A percentile compares a stretch with the other conserved stretches of the same genome.
Conservation (phyloP, 2,888 invertebrate genomes). For the Unio pictorum region DNA sequence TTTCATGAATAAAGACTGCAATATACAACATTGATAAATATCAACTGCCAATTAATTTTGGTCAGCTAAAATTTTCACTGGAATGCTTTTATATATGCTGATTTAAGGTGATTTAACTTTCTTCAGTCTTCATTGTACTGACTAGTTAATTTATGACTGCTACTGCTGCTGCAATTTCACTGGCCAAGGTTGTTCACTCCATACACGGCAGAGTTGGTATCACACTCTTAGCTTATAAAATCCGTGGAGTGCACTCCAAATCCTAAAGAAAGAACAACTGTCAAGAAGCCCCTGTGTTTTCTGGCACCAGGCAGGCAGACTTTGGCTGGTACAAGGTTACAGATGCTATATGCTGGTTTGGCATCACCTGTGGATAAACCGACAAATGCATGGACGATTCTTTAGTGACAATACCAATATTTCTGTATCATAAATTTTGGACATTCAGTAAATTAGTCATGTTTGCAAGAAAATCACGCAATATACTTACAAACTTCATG, state of each 20-base stretch:
- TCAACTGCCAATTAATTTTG: no score
- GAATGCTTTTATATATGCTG: no score
- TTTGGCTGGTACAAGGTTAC: constrained; percentile 68
- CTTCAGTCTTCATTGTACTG: no score
- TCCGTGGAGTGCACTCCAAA: constrained; percentile 12
- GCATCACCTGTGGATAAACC: constrained; percentile 75
- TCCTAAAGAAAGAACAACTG: constrained; percentile 27
- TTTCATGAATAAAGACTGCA: no score
- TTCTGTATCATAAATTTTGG: background rate
- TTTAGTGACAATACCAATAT: background rate
- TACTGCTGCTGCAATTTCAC: no score
- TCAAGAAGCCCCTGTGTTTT: constrained; percentile 21
- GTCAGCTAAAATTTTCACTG: no score
- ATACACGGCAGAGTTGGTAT: no score
- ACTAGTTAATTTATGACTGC: no score
- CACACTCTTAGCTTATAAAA: no score
- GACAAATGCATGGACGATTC: constrained; percentile 83
- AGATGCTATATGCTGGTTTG: constrained; percentile 72
- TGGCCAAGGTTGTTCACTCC: no score
- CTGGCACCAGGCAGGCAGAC: constrained; percentile 22
- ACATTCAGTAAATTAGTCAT: background rate
- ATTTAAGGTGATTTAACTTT: no score
- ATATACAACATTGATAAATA: no score
- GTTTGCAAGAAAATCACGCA: background rate
- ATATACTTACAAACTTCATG: background rate